Evolutionary conservation across 92 coral and sea anemone species (phyloP).

Genomic region (Epizoanthus rinbou): DNA sequence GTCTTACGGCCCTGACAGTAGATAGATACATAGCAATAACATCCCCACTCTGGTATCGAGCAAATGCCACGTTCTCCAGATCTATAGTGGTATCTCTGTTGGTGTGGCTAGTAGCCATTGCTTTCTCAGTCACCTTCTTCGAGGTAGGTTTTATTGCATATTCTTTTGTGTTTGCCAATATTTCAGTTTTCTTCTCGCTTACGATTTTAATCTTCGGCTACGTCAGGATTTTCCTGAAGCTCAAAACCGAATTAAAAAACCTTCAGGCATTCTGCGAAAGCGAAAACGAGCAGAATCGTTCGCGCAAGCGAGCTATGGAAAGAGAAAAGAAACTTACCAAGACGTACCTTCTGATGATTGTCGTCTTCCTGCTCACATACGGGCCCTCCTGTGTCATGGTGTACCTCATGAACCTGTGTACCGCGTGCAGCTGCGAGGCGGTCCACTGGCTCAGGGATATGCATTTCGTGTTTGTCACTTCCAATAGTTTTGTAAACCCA

Average conservation of each 20-base stretch:
- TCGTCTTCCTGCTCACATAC: slow-evolving; percentile 78
- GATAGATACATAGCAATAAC: slow-evolving; percentile 41
- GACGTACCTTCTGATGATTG: slow-evolving; percentile 77
- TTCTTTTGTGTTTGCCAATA: slow-evolving; percentile 57
- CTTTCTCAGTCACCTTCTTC: slow-evolving; percentile 25
- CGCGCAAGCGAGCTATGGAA: slow-evolving; percentile 69
- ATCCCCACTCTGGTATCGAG: slow-evolving; percentile 37
- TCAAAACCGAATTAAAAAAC: slow-evolving; percentile 63
- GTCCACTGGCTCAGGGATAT: slow-evolving; percentile 93
- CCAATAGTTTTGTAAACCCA: slow-evolving; percentile 85
- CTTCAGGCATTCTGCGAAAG: slow-evolving; percentile 60
- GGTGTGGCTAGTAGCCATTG: slow-evolving; percentile 20
- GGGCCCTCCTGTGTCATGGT: slow-evolving; percentile 90
- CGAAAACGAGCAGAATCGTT: slow-evolving; percentile 63
- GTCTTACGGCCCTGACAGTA: slow-evolving; percentile 32
- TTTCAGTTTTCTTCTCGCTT: slow-evolving; percentile 82
- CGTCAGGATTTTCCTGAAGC: slow-evolving; percentile 77
- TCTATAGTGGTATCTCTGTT: neutral
- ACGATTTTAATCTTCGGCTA: slow-evolving; percentile 85
- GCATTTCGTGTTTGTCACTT: slow-evolving; percentile 79
- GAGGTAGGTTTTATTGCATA: slow-evolving; percentile 30
- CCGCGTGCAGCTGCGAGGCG: slow-evolving; percentile 76
- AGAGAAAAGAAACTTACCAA: slow-evolving; percentile 77
- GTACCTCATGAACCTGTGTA: slow-evolving; percentile 89
- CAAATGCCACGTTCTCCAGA: slow-evolving; percentile 21